Evolutionary conservation across 2,888 invertebrate genomes (phyloP).

Genomic region (Phragmatobia fuliginosa): DNA sequence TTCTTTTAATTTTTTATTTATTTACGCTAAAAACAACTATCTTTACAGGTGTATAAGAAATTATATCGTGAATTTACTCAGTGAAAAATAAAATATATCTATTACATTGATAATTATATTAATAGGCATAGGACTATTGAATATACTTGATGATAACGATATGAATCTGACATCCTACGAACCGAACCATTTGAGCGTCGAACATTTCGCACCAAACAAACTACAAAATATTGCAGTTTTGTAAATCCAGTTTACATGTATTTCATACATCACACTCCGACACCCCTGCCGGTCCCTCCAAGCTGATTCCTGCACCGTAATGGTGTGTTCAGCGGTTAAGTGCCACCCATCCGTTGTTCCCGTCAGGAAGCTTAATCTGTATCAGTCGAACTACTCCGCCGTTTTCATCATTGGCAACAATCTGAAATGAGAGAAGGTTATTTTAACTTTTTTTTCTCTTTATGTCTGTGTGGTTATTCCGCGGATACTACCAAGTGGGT

Average conservation of each 20-base stretch:
- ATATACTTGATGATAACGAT: no score
- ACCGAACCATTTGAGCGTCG: neutral
- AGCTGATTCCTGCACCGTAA: neutral
- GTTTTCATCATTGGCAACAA: slow-evolving; percentile 59
- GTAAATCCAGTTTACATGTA: neutral
- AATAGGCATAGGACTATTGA: no score
- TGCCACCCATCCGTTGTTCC: slow-evolving; percentile 79
- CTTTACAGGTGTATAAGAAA: no score
- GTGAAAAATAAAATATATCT: no score
- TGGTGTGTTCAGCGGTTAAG: slow-evolving; percentile 54
- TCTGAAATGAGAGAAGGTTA: slow-evolving; percentile 48
- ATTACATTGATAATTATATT: no score
- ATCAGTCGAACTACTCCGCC: slow-evolving; percentile 68
- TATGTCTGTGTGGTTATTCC: no score
- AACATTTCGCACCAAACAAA: neutral
- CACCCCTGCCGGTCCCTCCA: neutral
- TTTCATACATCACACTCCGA: neutral
- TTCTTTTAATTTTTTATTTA: no score
- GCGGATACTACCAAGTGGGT: no score
- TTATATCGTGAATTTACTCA: no score
- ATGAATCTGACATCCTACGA: no score
- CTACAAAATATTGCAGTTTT: neutral
- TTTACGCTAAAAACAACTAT: no score
- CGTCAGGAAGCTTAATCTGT: slow-evolving; percentile 74
- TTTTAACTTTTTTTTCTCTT: no score